Conservation (phyloP, 2,888 invertebrate genomes). For the Pyrgus malvae region DNA sequence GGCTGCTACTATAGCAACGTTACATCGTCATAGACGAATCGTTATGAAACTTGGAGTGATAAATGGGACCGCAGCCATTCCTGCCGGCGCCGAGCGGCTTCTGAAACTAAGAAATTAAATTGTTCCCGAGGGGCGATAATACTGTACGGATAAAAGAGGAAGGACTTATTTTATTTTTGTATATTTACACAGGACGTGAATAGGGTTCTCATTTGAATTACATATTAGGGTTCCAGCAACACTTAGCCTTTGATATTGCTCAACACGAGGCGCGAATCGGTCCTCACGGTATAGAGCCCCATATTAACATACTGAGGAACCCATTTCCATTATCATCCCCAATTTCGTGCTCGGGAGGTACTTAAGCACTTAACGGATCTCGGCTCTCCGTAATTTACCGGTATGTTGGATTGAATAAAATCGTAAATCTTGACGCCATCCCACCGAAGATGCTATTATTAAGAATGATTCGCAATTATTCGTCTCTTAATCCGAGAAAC, state of each 20-base stretch:
- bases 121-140: conserved; percentile 3
- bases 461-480: conserved; percentile 66
- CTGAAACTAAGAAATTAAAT: conserved; percentile 13
- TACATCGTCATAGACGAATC: conserved; percentile 44
- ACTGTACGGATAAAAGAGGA: neutral
- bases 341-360: conserved; percentile 79
- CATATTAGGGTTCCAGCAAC: conserved; percentile 17
- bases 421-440: conserved; percentile 76
- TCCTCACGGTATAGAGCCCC: conserved; percentile 56
- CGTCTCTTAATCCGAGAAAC: conserved; percentile 28
- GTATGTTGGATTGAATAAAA: conserved; percentile 78
- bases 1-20: conserved; percentile 34
- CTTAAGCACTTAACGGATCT: conserved; percentile 80
- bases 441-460: conserved; percentile 65
- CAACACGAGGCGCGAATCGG: conserved; percentile 61
- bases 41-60: conserved; percentile 55
- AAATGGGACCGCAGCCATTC: conserved; percentile 49
- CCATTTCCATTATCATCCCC: conserved; percentile 79
- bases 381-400: conserved; percentile 75
- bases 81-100: conserved; percentile 30
- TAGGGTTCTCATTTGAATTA: conserved; percentile 15
- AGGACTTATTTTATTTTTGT: conserved; percentile 6
- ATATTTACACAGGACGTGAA: conserved; percentile 6
- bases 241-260: conserved; percentile 48
- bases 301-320: conserved; percentile 77